Conservation (phyloP, 2,113 vertebrate species). For the Gopherus flavomarginatus region DNA sequence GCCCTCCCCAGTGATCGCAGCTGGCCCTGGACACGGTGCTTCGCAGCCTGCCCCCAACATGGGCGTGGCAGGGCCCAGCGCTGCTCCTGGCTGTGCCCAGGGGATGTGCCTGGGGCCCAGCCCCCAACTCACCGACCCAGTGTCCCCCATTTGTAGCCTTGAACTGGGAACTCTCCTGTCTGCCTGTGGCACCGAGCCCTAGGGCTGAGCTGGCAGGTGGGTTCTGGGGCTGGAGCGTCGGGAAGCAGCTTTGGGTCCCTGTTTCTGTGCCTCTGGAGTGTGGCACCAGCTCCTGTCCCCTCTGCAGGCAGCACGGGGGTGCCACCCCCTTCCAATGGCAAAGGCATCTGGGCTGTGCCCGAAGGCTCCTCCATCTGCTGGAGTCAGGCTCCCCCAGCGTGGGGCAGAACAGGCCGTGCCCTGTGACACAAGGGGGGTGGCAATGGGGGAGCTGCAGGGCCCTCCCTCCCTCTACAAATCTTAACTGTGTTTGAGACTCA, state of each 20-base stretch:
- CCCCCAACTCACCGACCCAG: background rate
- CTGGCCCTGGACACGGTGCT: background rate
- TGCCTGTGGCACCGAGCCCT: background rate
- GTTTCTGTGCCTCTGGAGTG: too few species aligned
- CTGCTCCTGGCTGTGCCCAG: too few species aligned
- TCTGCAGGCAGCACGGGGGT: background rate
- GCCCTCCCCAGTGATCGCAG: background rate
- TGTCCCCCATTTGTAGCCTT: too few species aligned
- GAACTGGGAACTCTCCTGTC: too few species aligned
- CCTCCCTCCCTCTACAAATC: too few species aligned
- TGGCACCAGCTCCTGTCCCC: background rate
- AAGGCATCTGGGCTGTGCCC: too few species aligned
- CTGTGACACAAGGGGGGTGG: too few species aligned
- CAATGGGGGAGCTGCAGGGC: background rate
- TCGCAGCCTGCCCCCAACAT: background rate
- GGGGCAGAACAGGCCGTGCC: too few species aligned
- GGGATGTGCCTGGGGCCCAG: background rate
- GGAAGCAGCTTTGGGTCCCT: background rate
- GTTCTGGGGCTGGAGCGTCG: background rate
- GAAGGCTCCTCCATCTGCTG: background rate
- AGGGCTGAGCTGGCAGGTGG: conserved; percentile 22
- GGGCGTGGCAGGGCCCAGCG: background rate
- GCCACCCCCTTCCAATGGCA: too few species aligned
- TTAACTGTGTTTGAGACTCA: background rate
- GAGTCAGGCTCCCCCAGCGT: too few species aligned